Conservation (phyloP, 2,888 invertebrate species). For the Lamellibrachia satsuma region DNA sequence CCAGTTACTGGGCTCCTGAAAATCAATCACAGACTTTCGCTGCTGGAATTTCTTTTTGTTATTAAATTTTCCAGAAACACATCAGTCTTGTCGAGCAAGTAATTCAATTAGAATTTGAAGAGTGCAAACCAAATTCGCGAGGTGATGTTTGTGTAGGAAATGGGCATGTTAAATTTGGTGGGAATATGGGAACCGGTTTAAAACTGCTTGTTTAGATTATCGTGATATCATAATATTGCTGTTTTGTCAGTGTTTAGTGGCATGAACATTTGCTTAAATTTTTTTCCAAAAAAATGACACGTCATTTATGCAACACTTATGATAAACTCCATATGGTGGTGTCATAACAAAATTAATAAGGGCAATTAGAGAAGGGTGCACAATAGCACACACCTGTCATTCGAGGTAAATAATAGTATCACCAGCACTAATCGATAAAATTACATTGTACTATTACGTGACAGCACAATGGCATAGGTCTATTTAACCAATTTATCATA, state of each 20-base stretch:
- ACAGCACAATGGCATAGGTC: background rate
- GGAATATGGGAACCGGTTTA: background rate
- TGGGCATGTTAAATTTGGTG: background rate
- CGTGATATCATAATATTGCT: background rate
- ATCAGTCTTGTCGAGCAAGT: slow-evolving; percentile 1
- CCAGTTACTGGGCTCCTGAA: background rate
- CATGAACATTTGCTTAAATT: background rate
- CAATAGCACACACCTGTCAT: background rate
- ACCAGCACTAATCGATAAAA: background rate
- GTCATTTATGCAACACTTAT: background rate
- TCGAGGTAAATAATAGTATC: background rate
- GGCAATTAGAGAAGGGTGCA: slow-evolving; percentile 4
- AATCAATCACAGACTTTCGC: background rate
- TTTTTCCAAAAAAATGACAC: background rate
- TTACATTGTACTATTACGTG: background rate
- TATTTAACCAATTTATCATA: slow-evolving; percentile 17
- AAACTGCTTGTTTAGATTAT: background rate
- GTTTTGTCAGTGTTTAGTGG: background rate
- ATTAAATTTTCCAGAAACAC: background rate
- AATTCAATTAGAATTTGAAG: background rate
- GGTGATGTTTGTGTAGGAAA: background rate
- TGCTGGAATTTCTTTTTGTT: background rate
- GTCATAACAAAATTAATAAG: background rate
- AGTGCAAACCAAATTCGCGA: background rate
- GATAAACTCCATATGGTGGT: background rate